Percentiles rank a stretch among this genome's conserved stretches.
phyloP scores from a whole-genome alignment of 1,140 invertebrate genomes.

The Belonocnema kinseyi region DNA sequence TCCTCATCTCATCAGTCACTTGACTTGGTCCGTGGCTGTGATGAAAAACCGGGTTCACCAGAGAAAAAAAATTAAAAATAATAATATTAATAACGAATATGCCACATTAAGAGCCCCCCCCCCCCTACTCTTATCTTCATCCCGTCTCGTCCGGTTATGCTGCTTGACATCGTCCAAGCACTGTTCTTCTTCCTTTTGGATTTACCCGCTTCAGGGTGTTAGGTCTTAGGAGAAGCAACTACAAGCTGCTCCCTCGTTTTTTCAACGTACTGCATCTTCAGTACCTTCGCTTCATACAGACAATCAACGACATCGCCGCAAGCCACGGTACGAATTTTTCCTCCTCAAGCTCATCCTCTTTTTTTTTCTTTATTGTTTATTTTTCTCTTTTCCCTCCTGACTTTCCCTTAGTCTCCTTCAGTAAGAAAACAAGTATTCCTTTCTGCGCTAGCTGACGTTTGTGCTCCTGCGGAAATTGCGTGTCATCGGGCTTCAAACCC shows the following conservation, averaged over 20 bases:
- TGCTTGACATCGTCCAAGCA: slow-evolving; percentile 8
- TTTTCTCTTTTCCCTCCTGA: not conserved
- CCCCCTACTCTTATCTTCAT: no score
- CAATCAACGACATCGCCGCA: slow-evolving; percentile 49
- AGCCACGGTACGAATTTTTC: slow-evolving; percentile 25
- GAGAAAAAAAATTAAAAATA: no score
- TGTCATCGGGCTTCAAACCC: slow-evolving; percentile 27
- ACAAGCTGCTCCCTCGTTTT: slow-evolving; percentile 25
- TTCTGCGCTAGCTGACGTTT: slow-evolving; percentile 27
- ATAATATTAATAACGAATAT: no score
- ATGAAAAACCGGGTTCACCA: no score
- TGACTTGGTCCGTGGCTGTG: no score
- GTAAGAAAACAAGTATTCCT: slow-evolving; percentile 32
- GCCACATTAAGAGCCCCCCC: no score
- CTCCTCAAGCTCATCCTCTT: slow-evolving; percentile 4
- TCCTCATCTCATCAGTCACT: no score
- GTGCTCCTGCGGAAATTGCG: slow-evolving; percentile 30
- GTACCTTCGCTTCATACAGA: slow-evolving; percentile 35
- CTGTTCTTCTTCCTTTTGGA: not conserved
- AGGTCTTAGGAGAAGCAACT: slow-evolving; percentile 26
- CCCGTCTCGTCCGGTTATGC: slow-evolving; percentile 12
- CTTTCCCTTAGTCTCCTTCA: slow-evolving; percentile 31
- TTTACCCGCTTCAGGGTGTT: slow-evolving; percentile 13
- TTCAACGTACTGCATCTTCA: slow-evolving; percentile 7
- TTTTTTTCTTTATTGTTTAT: slow-evolving; percentile 29